Evolutionary conservation across 2,888 invertebrate genomes (phyloP).

Genomic region (Isotomurus palustris): DNA sequence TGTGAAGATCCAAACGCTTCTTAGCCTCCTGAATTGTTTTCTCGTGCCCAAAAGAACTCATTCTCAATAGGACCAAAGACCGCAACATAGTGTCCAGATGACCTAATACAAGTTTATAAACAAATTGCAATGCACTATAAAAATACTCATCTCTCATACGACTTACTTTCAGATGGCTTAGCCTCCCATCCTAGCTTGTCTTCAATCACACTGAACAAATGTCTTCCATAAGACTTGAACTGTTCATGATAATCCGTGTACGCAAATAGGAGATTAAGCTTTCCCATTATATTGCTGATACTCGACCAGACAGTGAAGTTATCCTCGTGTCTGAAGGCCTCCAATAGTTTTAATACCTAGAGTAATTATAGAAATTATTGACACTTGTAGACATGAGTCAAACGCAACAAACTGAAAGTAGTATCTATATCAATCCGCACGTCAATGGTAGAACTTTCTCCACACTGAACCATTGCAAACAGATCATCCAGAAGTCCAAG

Average conservation of each 20-base stretch:
- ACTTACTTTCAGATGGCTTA: slow-evolving; percentile 27
- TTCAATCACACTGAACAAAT: slow-evolving; percentile 67
- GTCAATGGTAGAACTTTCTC: slow-evolving; percentile 69
- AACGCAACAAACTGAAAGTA: background rate
- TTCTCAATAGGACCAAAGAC: slow-evolving; percentile 73
- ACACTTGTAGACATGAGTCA: background rate
- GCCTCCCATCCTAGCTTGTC: slow-evolving; percentile 76
- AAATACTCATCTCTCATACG: too few relatives aligned
- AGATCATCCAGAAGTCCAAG: slow-evolving; percentile 86
- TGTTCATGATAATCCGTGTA: slow-evolving; percentile 70
- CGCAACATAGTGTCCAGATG: slow-evolving; percentile 81
- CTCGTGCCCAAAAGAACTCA: slow-evolving; percentile 77
- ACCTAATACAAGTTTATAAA: slow-evolving; percentile 48
- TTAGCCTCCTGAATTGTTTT: slow-evolving; percentile 72
- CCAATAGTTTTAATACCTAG: slow-evolving; percentile 73
- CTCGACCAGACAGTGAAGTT: slow-evolving; percentile 93
- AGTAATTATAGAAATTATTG: background rate
- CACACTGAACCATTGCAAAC: slow-evolving; percentile 86
- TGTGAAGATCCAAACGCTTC: slow-evolving; percentile 62
- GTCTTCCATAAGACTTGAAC: slow-evolving; percentile 69
- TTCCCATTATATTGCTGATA: slow-evolving; percentile 71
- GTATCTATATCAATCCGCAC: slow-evolving; percentile 17
- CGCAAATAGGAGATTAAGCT: slow-evolving; percentile 69
- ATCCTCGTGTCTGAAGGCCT: slow-evolving; percentile 76
- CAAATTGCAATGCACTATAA: background rate